Evolutionary conservation across 2,797 vertebrate genomes (phyloP).

Genomic region (Phrynocephalus forsythii): DNA sequence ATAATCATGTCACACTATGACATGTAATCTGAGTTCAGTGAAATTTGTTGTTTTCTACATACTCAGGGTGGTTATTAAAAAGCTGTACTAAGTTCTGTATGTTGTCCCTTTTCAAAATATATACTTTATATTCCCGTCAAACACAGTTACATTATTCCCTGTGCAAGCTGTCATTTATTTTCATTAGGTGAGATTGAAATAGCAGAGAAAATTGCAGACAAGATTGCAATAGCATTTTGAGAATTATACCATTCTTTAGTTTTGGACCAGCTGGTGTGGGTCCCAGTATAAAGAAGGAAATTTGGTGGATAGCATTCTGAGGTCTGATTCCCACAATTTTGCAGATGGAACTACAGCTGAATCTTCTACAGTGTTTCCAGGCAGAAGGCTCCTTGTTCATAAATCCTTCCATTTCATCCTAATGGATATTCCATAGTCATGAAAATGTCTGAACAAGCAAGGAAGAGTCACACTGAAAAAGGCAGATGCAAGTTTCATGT

Average conservation of each 20-base stretch:
- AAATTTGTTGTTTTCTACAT: not conserved
- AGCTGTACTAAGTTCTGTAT: too few species aligned
- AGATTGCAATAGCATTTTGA: not conserved
- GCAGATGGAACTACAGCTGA: not conserved
- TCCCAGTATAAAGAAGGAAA: not conserved
- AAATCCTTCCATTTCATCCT: too few species aligned
- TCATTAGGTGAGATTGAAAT: not conserved
- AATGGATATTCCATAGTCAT: too few species aligned
- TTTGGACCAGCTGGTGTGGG: not conserved
- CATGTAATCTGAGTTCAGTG: too few species aligned
- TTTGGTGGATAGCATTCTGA: not conserved
- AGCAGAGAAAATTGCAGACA: not conserved
- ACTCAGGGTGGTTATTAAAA: not conserved
- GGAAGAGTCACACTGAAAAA: too few species aligned
- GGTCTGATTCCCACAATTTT: not conserved
- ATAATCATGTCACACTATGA: not conserved
- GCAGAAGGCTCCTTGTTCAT: too few species aligned
- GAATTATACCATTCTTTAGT: not conserved
- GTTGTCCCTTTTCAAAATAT: not conserved
- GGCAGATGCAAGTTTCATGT: too few species aligned
- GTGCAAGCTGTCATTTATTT: not conserved
- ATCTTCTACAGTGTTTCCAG: too few species aligned
- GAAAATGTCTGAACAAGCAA: too few species aligned
- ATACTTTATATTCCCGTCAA: not conserved
- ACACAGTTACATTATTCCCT: not conserved